Evolutionary conservation across 2,113 vertebrate species (phyloP).

Genomic region (Equus quagga): DNA sequence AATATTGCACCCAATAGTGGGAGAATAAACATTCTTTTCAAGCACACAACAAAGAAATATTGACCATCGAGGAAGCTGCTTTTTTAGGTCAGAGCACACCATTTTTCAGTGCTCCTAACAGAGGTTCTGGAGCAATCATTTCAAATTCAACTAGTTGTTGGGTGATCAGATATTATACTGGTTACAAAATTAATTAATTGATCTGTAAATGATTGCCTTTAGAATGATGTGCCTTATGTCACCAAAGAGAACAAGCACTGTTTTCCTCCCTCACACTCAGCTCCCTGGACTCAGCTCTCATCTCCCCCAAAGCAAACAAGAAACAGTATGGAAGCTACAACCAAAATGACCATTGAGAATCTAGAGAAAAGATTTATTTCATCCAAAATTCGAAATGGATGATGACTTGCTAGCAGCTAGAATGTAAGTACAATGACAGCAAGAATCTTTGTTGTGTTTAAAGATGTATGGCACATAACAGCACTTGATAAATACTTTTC

Average conservation of each 20-base stretch:
- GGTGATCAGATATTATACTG: neutral
- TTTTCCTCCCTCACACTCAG: neutral
- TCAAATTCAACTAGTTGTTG: neutral
- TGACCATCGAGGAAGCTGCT: neutral
- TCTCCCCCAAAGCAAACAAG: neutral
- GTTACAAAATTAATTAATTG: neutral
- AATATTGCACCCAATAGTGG: neutral
- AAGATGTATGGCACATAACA: neutral
- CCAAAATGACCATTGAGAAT: neutral
- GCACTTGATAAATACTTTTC: neutral
- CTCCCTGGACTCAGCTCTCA: neutral
- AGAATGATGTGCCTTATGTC: neutral
- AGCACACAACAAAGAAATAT: neutral
- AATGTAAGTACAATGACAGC: neutral
- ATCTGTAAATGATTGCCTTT: neutral
- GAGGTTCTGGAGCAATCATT: neutral
- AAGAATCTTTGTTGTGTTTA: neutral
- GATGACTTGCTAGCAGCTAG: slow-evolving; percentile 49
- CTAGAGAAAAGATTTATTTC: neutral
- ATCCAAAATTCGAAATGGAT: neutral
- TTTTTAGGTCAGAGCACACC: neutral
- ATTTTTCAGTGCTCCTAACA: neutral
- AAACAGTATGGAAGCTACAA: neutral
- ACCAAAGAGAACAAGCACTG: neutral
- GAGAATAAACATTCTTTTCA: neutral